Evolutionary conservation across 2,113 vertebrate species (phyloP), one percentile per base, ranked within the genome.

Genomic region (Symphodus melops): DNA sequence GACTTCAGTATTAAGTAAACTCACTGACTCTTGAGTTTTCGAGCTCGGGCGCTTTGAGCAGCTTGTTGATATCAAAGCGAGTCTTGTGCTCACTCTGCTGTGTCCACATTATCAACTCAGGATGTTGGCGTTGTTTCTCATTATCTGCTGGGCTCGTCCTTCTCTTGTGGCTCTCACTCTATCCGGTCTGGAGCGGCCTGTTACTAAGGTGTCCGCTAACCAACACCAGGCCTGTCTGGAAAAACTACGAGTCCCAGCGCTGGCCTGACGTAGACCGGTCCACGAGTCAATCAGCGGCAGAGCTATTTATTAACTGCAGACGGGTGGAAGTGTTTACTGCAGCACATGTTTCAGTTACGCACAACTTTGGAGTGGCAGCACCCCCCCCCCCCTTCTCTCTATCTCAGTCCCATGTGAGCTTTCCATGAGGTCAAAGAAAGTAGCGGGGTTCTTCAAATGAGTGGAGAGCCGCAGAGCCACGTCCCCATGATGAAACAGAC

Each of bases 351-450:
- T 86, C 74, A 49, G 75, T 78, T 88, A 77, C 88, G 79, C 87
- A 87, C 82, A 75, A 62, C 83, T 84, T 63, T 60, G 64, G 63
- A 86, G 80, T 46, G 70, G 60, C 48, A 39, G 10, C 12, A 68
- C 65, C 21, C 53, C 36, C 51, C 57, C 36, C 6, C 60, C 14
- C 59, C 37, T 44, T 19, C 17, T 7, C 21, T 28, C 21, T 19
- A 4, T 19, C 48, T 13, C 19, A 13, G 65, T 44, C 81, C 57
- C 21, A 62, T 67, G 59, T 88, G 78, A 89, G 64, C 64, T 93
- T 94, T 94, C 92, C 93, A 93, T 93, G 90, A 94, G 89, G 92
- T 92, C 92, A 93, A 91, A 85, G 71, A 72, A 78, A 65, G 57
- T 10, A 87, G 81, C 36, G 56, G 54, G 77, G 72, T 74, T 88